Evolutionary conservation across 2,113 vertebrate genomes (phyloP).

Genomic region (Psammodynastes pulverulentus): DNA sequence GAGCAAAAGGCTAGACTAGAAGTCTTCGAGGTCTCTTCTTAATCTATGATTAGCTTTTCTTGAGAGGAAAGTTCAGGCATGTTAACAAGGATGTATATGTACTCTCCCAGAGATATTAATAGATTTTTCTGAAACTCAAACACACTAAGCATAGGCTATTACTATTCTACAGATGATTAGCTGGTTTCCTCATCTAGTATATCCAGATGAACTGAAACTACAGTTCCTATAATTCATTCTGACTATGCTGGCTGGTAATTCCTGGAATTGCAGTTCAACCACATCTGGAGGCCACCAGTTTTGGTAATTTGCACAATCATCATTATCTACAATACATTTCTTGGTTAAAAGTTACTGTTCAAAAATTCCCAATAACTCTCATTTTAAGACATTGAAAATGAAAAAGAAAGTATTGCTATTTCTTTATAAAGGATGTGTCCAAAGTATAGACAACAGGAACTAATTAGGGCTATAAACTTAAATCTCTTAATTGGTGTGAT

Average conservation of each 20-base stretch:
- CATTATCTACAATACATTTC: neutral
- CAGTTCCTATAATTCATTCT: neutral
- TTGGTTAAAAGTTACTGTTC: neutral
- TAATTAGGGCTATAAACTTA: slow-evolving; percentile 3
- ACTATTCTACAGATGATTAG: neutral
- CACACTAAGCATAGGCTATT: neutral
- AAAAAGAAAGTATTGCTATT: neutral
- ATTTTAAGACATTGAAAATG: neutral
- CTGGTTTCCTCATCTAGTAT: neutral
- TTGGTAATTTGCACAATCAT: neutral
- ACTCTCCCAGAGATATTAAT: neutral
- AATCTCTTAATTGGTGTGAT: slow-evolving; percentile 27
- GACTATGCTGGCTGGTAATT: neutral
- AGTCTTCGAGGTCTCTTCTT: neutral
- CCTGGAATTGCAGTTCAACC: neutral
- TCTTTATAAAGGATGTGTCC: neutral
- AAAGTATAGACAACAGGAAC: neutral
- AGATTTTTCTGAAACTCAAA: neutral
- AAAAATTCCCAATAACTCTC: neutral
- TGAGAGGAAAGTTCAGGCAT: neutral
- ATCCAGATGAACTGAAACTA: neutral
- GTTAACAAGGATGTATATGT: neutral
- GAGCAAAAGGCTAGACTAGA: neutral
- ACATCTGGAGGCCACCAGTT: neutral
- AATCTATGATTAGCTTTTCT: neutral